Conservation (phyloP, 2,888 invertebrate genomes). For the Tiphia femorata region DNA sequence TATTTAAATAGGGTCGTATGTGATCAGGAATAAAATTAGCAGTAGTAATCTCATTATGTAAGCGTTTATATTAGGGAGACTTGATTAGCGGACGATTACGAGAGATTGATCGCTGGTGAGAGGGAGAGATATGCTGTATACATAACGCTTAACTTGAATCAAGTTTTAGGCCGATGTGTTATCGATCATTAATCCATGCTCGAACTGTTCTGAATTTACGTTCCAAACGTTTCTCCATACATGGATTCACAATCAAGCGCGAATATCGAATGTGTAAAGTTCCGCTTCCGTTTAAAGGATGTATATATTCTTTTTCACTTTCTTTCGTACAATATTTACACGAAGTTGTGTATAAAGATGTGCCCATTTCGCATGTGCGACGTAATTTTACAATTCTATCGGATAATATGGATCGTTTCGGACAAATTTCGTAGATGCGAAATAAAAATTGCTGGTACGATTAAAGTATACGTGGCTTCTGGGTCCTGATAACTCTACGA, state of each 20-base stretch:
- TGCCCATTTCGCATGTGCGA: no score
- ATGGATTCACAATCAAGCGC: conserved; percentile 34
- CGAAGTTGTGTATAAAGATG: no score
- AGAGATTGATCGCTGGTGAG: conserved; percentile 38
- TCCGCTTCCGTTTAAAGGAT: no score
- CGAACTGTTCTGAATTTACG: conserved; percentile 46
- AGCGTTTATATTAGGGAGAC: conserved; percentile 36
- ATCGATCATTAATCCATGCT: conserved; percentile 47
- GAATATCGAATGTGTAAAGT: neutral
- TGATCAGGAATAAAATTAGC: conserved; percentile 28
- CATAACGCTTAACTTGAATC: conserved; percentile 49
- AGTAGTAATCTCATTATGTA: conserved; percentile 20
- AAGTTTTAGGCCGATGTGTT: conserved; percentile 45
- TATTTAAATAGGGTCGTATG: conserved; percentile 42
- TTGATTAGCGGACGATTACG: conserved; percentile 30
- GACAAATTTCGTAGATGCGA: no score
- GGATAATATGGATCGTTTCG: no score
- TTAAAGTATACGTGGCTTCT: conserved; percentile 31
- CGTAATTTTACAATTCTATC: no score
- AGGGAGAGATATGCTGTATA: conserved; percentile 55
- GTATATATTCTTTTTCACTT: no score
- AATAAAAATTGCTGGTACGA: conserved; percentile 13
- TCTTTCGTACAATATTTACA: no score
- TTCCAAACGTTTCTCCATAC: no score
- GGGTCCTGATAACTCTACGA: conserved; percentile 39